Evolutionary conservation across 2,888 invertebrate species (phyloP), one percentile per base, ranked within the genome.

Genomic region (Aporophyla nigra): DNA sequence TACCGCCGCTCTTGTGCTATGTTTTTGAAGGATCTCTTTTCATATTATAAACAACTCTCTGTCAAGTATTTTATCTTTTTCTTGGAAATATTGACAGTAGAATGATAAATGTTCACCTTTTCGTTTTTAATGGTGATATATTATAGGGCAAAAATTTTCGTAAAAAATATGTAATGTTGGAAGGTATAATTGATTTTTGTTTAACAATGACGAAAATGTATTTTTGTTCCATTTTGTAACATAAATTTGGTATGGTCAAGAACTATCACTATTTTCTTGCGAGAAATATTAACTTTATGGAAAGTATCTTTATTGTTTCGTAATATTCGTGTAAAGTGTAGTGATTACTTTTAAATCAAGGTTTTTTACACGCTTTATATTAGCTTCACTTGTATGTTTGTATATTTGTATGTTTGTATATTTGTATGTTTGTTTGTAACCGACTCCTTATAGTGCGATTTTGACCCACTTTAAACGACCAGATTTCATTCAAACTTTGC

Each of bases 1-100:
- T 94, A 93, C 86, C 80, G 87, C 61, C 79, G 78, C 46, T 72
- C 83, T 83, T 72, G 43, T 59, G 46, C 61, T 75, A 72, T 74
- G 66, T 67, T 70, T 82, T 75, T 76, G 80, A 79, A 79, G 53
- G 40, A 75, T 62, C 51, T 66, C 63, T 74, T 84, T 84, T 73
- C 49, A 68, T 83, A 74, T n/a, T 62, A 54, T 43, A 53, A 58
- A 65, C 6, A 49, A 74, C 71, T 76, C 61, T 78, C n/a, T 71
- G 43, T 51, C 53, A 24, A 51, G 56, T 24, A 40, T 61, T 54
- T 51, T 70, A 69, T 46, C 3, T 24, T 58, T 69, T 27, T 3
- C 46, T 10, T 5, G 6, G 2, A 51, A 14, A 49, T 46, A 49
- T 82, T 43, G 54, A 24, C 19, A 24, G 19, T n/a, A 61, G n/a